phyloP scores from a whole-genome alignment of 1,140 invertebrate genomes.

The Antheraea mylitta region DNA sequence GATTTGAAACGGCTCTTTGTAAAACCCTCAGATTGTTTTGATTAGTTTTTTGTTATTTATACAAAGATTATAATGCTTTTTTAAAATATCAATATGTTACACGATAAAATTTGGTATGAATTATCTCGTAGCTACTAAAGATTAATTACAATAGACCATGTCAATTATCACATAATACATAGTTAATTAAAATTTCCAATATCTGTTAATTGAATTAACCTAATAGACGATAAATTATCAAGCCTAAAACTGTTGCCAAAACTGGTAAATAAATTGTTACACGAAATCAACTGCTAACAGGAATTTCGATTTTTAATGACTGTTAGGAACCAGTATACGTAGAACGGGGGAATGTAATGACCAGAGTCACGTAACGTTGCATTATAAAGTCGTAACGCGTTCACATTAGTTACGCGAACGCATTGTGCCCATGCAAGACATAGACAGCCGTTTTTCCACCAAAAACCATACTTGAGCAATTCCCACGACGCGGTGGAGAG shows the following conservation, averaged over 20 bases:
- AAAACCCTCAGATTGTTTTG: too few species aligned
- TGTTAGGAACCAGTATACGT: conserved; percentile 2
- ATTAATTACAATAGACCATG: too few species aligned
- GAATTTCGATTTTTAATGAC: conserved; percentile 12
- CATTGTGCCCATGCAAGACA: conserved; percentile 10
- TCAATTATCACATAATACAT: too few species aligned
- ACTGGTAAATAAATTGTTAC: not conserved
- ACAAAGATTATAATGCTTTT: too few species aligned
- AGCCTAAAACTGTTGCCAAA: not conserved
- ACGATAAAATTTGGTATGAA: too few species aligned
- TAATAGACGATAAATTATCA: not conserved
- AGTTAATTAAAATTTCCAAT: not conserved
- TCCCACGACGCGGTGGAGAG: not conserved
- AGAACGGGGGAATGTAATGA: conserved; percentile 54
- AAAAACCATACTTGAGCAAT: not conserved
- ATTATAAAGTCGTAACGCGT: conserved; percentile 58
- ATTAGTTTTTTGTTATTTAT: too few species aligned
- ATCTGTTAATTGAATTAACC: too few species aligned
- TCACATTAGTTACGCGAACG: conserved; percentile 45
- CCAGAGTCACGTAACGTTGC: conserved; percentile 61
- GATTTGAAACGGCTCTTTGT: too few species aligned
- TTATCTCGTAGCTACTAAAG: too few species aligned
- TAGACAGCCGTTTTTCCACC: not conserved
- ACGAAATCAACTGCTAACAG: not conserved
- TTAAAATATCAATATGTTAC: too few species aligned